Evolutionary conservation across 2,113 vertebrate genomes (phyloP), one percentile per base, ranked within the genome.

Genomic region (Pleuronectes platessa): DNA sequence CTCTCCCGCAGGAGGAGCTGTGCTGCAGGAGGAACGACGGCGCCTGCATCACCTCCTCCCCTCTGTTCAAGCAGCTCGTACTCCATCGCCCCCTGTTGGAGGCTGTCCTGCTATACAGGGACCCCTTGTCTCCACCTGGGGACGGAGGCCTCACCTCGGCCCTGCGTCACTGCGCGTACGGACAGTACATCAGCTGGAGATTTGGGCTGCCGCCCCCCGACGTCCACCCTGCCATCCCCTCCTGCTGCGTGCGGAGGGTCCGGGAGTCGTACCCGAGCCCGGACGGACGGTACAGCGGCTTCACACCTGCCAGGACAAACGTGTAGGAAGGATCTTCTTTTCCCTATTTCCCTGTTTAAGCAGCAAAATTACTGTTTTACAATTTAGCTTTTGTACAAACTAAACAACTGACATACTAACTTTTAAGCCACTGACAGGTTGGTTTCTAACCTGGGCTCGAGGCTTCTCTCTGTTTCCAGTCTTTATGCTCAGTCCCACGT

Each of bases 221-320:
- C 10, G 23, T 88, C 70, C 82, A 87, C 35, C 93, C 95, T 0
- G 67, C 92, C 65, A 68, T 96, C 26, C 96, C 96, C 35, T 94
- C 93, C 82, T 97, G 96, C 86, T 96, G 95, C 72, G 92, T 94
- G 74, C 56, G 82, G 90, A 90, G 71, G 18, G 92, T 97, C 84
- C 90, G 94, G 82, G 83, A 51, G 6, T 65, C 82, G 53, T 96
- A 94, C 21, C 93, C 94, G 2, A 94, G 87, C n/a, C 56, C 21
- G 0, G 76, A 82, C 1, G 92, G 93, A 27, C 79, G 56, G 15
- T 96, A 94, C 65, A 59, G 79, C 0, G 94, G 95, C 53, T 87
- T 94, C 60, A 79, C n/a, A 7, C 79, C 74, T 0, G 6, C 3
- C 21, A 64, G 2, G 1, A 27, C 2, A 42, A 42, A 42, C 40